These are phyloP conservation scores for Adineta ricciae DNA, from an alignment of 2,888 invertebrate genomes.

Conservation along the genomic window DNA sequence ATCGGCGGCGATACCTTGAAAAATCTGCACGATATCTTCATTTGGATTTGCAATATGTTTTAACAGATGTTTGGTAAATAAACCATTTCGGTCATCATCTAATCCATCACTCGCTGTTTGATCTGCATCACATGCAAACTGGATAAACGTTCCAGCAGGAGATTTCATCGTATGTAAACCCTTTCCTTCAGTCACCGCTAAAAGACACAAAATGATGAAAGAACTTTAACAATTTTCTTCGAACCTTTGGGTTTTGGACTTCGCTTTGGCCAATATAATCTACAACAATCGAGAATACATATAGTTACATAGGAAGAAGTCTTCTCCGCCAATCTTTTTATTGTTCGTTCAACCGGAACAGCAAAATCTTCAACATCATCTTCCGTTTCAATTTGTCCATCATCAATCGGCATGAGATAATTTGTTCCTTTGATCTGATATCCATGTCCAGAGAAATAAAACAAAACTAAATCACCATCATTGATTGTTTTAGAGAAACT, in stretches of 20 bases:
- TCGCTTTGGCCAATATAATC: not conserved
- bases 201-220: too few relatives aligned
- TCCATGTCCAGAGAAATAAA: conserved; percentile 3
- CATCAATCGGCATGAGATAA: not conserved
- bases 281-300: not conserved
- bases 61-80: conserved; percentile 3
- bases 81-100: not conserved
- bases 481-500: not conserved
- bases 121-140: not conserved
- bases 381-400: not conserved
- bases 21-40: not conserved
- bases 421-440: not conserved
- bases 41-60: not conserved
- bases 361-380: not conserved
- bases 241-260: not conserved
- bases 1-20: not conserved
- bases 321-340: not conserved
- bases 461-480: not conserved
- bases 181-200: not conserved
- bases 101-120: not conserved
- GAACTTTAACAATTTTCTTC: not conserved
- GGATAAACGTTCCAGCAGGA: not conserved
- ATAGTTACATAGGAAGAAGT: not conserved
- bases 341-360: not conserved
- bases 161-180: not conserved